phyloP scores from a whole-genome alignment of 2,888 invertebrate species.

The Ichneumoninae sp. region DNA sequence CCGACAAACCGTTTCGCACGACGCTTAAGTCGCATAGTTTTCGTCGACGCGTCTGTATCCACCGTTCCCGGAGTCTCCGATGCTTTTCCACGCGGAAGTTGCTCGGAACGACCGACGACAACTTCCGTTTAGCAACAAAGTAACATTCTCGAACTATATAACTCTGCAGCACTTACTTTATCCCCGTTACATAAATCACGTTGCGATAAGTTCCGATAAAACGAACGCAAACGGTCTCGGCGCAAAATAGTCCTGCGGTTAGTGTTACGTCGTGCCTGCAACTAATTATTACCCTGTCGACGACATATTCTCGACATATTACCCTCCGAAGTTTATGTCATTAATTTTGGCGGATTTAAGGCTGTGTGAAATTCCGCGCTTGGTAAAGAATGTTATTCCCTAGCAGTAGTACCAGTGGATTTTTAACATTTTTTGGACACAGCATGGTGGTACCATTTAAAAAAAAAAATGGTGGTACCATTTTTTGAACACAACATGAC shows the following conservation, averaged over 20 bases:
- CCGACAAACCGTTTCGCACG: constrained; percentile 55
- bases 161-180: not conserved
- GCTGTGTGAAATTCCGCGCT: not conserved
- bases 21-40: not conserved
- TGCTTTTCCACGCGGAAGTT: constrained; percentile 2
- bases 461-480: too few relatives aligned
- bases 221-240: not conserved
- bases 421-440: too few relatives aligned
- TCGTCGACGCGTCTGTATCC: not conserved
- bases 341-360: too few relatives aligned
- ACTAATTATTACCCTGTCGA: not conserved
- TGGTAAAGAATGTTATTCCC: not conserved
- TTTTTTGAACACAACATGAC: too few relatives aligned
- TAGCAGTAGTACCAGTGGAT: too few relatives aligned
- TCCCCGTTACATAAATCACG: not conserved
- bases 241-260: too few relatives aligned
- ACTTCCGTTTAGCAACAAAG: not conserved
- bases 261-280: too few relatives aligned
- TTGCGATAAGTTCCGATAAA: not conserved
- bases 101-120: not conserved
- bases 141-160: not conserved
- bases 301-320: not conserved
- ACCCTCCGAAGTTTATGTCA: too few relatives aligned
- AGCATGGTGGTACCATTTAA: too few relatives aligned
- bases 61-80: not conserved